A percentile compares a stretch with the other conserved stretches of the same genome.
These are phyloP conservation scores for Heterodera schachtii DNA, from an alignment of 1,140 invertebrate species.

Conservation along the genomic window DNA sequence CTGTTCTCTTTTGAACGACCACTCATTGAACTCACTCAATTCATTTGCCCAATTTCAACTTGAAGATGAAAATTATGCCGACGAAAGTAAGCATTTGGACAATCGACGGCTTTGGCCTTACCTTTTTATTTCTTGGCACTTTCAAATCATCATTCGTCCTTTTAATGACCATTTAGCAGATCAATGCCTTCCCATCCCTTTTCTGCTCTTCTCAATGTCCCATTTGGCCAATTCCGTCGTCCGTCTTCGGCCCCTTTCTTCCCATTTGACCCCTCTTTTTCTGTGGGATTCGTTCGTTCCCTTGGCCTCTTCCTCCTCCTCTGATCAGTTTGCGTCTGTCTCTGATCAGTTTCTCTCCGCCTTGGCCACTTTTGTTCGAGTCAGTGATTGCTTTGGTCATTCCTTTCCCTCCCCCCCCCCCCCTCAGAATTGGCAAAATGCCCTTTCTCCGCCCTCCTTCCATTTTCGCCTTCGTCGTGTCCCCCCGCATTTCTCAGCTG, in stretches of 20 bases:
- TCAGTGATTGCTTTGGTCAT: neutral
- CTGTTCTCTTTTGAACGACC: neutral
- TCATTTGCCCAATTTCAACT: neutral
- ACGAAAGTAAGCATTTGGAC: neutral
- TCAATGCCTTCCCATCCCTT: neutral
- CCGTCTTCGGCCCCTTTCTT: neutral
- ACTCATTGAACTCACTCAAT: neutral
- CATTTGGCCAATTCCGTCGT: neutral
- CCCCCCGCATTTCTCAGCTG: neutral
- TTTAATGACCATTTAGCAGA: neutral
- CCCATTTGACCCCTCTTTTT: neutral
- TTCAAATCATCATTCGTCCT: neutral
- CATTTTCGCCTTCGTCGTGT: neutral
- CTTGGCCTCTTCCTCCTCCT: neutral
- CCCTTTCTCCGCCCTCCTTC: neutral
- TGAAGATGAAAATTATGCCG: neutral
- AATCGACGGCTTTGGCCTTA: too few species aligned
- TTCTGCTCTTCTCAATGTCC: neutral
- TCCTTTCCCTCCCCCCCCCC: too few species aligned
- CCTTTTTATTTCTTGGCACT: too few species aligned
- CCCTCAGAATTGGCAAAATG: slow-evolving; percentile 13
- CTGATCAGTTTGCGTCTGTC: neutral
- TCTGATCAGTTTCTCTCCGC: neutral
- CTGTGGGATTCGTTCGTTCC: slow-evolving; percentile 14
- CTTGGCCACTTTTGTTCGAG: slow-evolving; percentile 9